Conservation (phyloP, 2,797 vertebrate species). For the Pogonophryne albipinna region DNA sequence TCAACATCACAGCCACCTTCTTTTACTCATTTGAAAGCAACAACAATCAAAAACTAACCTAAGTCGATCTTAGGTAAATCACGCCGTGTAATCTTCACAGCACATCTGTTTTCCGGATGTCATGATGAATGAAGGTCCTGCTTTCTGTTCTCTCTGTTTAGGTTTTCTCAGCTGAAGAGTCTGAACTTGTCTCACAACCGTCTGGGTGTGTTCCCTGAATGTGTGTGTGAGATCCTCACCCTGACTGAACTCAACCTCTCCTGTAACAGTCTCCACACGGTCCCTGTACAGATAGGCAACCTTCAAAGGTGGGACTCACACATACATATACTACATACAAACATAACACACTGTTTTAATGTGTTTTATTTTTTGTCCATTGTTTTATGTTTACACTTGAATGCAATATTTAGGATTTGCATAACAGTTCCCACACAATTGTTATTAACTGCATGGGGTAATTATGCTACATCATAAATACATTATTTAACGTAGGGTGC, state of each 20-base stretch:
- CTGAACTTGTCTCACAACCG: constrained; percentile 97
- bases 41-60: neutral
- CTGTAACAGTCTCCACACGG: constrained; percentile 89
- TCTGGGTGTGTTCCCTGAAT: constrained; percentile 92
- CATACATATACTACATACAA: neutral
- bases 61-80: neutral
- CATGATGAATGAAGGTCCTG: neutral
- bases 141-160: constrained; percentile 59
- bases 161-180: constrained; percentile 96
- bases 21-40: constrained; percentile 5
- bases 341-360: too few relatives aligned
- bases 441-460: neutral
- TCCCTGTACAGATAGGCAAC: constrained; percentile 89
- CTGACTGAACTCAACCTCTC: constrained; percentile 95
- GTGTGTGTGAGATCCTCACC: constrained; percentile 92
- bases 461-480: neutral
- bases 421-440: neutral
- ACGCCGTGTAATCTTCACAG: neutral
- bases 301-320: constrained; percentile 87
- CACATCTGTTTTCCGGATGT: neutral
- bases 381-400: too few relatives aligned
- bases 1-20: neutral
- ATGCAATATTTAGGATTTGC: neutral
- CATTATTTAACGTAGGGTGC: neutral
- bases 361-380: too few relatives aligned